These are phyloP conservation scores for Gibbula magus DNA, from an alignment of 2,888 invertebrate genomes.

Conservation along the genomic window DNA sequence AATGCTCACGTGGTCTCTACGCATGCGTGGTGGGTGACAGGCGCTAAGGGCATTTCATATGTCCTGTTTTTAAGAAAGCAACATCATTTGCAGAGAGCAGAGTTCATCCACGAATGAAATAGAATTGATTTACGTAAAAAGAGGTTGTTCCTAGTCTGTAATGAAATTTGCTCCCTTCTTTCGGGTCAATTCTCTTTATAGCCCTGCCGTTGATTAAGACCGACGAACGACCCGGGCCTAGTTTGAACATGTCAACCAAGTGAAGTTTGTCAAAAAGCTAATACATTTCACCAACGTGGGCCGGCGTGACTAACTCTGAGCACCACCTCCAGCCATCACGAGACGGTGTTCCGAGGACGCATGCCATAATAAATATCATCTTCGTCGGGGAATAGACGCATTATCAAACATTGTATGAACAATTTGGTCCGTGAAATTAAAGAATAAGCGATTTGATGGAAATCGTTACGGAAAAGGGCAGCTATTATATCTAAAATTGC, in stretches of 20 bases:
- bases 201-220: conserved; percentile 19
- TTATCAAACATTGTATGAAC: conserved; percentile 21
- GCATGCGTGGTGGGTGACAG: conserved; percentile 12
- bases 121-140: conserved; percentile 37
- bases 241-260: conserved; percentile 24
- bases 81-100: conserved; percentile 31
- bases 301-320: conserved; percentile 13
- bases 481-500: conserved; percentile 7
- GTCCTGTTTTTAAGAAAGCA: conserved; percentile 30
- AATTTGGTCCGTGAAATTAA: conserved; percentile 22
- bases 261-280: conserved; percentile 28
- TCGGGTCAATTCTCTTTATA: conserved; percentile 36
- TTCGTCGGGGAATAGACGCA: background rate
- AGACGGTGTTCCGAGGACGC: background rate
- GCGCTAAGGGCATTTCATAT: background rate
- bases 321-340: background rate
- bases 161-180: conserved; percentile 39
- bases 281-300: conserved; percentile 17
- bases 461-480: background rate
- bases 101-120: conserved; percentile 36
- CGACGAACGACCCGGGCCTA: background rate
- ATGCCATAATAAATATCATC: conserved; percentile 4
- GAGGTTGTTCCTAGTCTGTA: conserved; percentile 30
- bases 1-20: background rate
- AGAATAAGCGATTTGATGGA: conserved; percentile 14